phyloP scores from a whole-genome alignment of 2,888 invertebrate genomes.

The Arctia plantaginis region DNA sequence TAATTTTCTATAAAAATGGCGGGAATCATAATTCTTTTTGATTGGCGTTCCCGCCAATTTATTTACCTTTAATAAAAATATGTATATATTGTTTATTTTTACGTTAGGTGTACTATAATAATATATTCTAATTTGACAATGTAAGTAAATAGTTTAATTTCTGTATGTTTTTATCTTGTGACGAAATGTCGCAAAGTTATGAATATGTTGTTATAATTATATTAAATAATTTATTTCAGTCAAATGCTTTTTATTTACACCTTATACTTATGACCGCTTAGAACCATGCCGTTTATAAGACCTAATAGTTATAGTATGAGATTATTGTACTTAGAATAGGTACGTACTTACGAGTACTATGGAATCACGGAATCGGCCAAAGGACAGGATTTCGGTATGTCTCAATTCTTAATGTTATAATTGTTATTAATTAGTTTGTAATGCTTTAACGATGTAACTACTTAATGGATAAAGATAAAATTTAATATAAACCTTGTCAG shows the following conservation, averaged over 20 bases:
- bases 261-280: not conserved
- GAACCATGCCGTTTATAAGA: not conserved
- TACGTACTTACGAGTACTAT: too few relatives aligned
- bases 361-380: too few relatives aligned
- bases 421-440: too few relatives aligned
- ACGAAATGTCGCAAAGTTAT: constrained; percentile 33
- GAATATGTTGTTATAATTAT: constrained; percentile 51
- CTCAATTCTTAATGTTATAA: too few relatives aligned
- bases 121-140: constrained; percentile 30
- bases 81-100: constrained; percentile 30
- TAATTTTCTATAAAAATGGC: constrained; percentile 21
- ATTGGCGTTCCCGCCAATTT: constrained; percentile 37
- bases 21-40: constrained; percentile 17
- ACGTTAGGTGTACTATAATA: constrained; percentile 28
- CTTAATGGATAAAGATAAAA: too few relatives aligned
- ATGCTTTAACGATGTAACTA: too few relatives aligned
- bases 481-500: too few relatives aligned
- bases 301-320: too few relatives aligned
- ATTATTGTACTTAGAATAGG: too few relatives aligned
- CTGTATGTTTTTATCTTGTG: constrained; percentile 36
- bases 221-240: constrained; percentile 51
- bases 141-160: constrained; percentile 27
- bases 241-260: constrained; percentile 19
- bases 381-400: too few relatives aligned
- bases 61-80: constrained; percentile 32